A percentile compares a stretch with the other conserved stretches of the same genome.
These are phyloP conservation scores for Acanthaster planci DNA, from an alignment of 35 echinoderm and acorn worm species.

Conservation along the genomic window DNA sequence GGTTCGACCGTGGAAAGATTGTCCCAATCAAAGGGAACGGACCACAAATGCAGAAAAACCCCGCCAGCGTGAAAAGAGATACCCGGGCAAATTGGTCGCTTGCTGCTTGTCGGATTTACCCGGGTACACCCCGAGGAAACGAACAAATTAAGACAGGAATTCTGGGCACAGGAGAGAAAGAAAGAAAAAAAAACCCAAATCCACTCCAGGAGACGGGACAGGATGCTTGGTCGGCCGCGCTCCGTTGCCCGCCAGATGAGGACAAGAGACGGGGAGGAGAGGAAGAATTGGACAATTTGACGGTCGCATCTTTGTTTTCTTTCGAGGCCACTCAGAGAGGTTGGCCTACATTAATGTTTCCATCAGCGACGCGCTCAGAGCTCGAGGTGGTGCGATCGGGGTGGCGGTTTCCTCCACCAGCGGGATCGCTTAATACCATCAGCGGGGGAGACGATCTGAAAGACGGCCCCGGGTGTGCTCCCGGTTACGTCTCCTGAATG, in stretches of 20 bases:
- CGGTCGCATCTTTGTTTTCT: slow-evolving; percentile 18
- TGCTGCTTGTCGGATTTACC: slow-evolving; percentile 1
- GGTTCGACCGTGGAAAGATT: background rate
- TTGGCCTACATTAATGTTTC: slow-evolving; percentile 21
- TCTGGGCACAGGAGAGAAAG: slow-evolving; percentile 5
- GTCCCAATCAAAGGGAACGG: slow-evolving; percentile 26
- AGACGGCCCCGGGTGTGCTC: background rate
- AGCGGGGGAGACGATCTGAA: slow-evolving; percentile 9
- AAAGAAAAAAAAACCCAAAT: background rate
- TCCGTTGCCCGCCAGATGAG: background rate
- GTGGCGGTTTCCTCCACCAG: background rate
- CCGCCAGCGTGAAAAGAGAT: slow-evolving; percentile 24
- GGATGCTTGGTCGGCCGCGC: background rate
- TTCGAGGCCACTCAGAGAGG: background rate
- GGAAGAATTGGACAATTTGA: slow-evolving; percentile 26
- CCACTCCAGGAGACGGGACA: background rate
- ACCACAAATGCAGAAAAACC: slow-evolving; percentile 14
- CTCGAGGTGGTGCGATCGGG: background rate
- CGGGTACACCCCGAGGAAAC: slow-evolving; percentile 4
- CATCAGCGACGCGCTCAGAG: background rate
- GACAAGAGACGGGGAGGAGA: background rate
- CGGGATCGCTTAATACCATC: slow-evolving; percentile 17
- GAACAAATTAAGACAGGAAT: slow-evolving; percentile 28
- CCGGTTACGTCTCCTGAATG: slow-evolving; percentile 20
- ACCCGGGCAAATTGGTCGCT: slow-evolving; percentile 14